phyloP scores from a whole-genome alignment of 2,888 invertebrate genomes.

The Pardosa pseudoannulata region DNA sequence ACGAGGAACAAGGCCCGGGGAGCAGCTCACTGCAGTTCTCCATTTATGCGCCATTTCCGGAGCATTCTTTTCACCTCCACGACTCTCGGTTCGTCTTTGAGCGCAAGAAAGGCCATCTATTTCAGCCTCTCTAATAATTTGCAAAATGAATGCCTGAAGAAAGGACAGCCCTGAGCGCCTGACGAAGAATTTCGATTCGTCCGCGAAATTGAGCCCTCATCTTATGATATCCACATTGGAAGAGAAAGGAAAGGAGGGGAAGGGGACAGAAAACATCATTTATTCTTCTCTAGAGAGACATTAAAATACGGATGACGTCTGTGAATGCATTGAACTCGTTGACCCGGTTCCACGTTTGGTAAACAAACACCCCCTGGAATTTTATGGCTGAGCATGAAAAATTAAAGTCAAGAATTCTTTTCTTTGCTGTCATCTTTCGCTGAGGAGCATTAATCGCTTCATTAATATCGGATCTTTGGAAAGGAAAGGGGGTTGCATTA shows the following conservation, averaged over 20 bases:
- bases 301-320: neutral
- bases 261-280: too few species aligned
- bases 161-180: neutral
- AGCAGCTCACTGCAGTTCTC: too few species aligned
- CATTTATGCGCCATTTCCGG: too few species aligned
- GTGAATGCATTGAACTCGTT: neutral
- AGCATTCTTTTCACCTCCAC: too few species aligned
- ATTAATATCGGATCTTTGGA: slow-evolving; percentile 37
- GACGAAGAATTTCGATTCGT: neutral
- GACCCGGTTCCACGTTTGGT: neutral
- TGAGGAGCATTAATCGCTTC: slow-evolving; percentile 30
- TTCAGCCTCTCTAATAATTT: neutral
- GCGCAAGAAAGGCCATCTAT: neutral
- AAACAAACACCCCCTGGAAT: slow-evolving; percentile 37
- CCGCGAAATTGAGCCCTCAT: too few species aligned
- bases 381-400: slow-evolving; percentile 51
- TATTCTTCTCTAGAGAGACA: too few species aligned
- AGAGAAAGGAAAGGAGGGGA: too few species aligned
- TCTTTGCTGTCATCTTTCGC: slow-evolving; percentile 31
- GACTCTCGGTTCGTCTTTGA: too few species aligned
- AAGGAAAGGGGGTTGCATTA: too few species aligned
- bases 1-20: too few species aligned
- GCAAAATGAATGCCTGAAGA: neutral
- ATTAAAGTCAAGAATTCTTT: slow-evolving; percentile 37
- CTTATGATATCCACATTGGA: too few species aligned